phyloP scores from a whole-genome alignment of 2,797 vertebrate genomes.

The Crypturellus tataupa region DNA sequence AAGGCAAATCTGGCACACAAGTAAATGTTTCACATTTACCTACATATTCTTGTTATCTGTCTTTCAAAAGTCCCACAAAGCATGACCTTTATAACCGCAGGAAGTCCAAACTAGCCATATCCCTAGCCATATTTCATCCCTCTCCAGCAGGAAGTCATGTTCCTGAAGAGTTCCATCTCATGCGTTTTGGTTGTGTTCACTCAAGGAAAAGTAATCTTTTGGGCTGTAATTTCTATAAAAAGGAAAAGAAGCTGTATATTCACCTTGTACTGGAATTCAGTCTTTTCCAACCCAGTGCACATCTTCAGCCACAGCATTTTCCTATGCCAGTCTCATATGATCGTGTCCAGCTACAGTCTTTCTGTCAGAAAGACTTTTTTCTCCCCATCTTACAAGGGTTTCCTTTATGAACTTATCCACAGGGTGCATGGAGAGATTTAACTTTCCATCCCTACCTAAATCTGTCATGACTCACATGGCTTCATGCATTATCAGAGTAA shows the following conservation, averaged over 20 bases:
- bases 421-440: not conserved
- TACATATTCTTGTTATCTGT: constrained; percentile 9
- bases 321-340: not conserved
- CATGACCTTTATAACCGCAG: not conserved
- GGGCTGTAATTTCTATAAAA: not conserved
- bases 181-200: constrained; percentile 1
- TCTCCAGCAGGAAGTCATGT: not conserved
- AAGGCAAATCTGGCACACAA: not conserved
- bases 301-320: not conserved
- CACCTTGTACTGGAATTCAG: not conserved
- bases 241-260: not conserved
- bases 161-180: not conserved
- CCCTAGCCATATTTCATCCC: not conserved
- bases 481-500: not conserved
- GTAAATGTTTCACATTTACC: constrained; percentile 28
- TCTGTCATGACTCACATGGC: not conserved
- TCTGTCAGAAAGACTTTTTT: not conserved
- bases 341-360: not conserved
- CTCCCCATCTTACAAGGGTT: not conserved
- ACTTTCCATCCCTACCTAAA: not conserved
- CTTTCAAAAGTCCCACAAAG: not conserved
- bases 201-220: not conserved
- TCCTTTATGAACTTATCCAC: not conserved
- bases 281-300: not conserved
- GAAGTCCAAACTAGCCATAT: not conserved